Evolutionary conservation across 1,140 invertebrate species (phyloP).

Genomic region (Anastatus disparis): DNA sequence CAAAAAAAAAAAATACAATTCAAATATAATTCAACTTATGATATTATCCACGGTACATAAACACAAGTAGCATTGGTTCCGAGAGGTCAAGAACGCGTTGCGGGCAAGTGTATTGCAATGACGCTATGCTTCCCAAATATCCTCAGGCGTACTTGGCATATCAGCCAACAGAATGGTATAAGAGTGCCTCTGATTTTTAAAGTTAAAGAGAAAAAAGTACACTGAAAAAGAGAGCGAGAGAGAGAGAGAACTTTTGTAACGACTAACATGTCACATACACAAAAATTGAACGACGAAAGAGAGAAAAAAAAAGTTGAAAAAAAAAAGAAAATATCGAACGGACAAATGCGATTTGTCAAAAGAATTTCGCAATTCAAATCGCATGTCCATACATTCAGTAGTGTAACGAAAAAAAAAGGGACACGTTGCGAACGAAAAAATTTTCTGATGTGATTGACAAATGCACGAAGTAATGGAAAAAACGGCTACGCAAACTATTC

Average conservation of each 20-base stretch:
- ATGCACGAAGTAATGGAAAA: no score
- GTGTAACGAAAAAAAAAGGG: no score
- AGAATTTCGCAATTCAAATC: constrained; percentile 42
- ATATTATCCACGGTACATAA: background rate
- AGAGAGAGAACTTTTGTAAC: background rate
- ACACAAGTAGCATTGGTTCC: background rate
- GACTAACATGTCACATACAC: background rate
- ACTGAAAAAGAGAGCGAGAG: background rate
- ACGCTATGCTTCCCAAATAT: constrained; percentile 27
- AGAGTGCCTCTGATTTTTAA: background rate
- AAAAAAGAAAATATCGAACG: constrained; percentile 7
- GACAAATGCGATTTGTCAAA: background rate
- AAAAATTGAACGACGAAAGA: constrained; percentile 7
- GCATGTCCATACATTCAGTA: no score
- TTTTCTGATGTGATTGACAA: no score
- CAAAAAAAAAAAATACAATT: background rate
- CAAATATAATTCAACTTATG: background rate
- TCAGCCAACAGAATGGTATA: constrained; percentile 18
- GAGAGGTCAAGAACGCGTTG: constrained; percentile 37
- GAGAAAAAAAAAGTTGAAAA: no score
- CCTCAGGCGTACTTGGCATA: constrained; percentile 24
- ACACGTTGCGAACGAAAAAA: no score
- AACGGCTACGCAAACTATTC: no score
- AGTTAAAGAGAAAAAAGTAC: background rate
- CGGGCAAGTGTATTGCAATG: background rate